Evolutionary conservation across 2,888 invertebrate genomes (phyloP).

Genomic region (Lepidocyrtinus sp.): DNA sequence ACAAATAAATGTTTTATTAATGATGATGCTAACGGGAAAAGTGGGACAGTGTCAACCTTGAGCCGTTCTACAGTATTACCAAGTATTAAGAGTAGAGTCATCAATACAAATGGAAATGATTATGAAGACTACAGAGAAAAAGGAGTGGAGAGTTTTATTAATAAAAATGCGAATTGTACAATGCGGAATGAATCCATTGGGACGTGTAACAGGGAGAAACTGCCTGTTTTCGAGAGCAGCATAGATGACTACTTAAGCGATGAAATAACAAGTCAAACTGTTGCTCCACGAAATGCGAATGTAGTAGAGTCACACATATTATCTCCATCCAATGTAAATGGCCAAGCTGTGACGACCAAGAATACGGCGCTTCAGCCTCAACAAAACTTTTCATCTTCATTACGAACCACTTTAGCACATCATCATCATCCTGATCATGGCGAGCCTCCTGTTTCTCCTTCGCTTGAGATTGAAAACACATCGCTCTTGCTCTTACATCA

Average conservation of each 20-base stretch:
- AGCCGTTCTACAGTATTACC: conserved; percentile 14
- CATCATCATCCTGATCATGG: conserved; percentile 9
- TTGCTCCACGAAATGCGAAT: conserved; percentile 1
- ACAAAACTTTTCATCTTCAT: conserved; percentile 28
- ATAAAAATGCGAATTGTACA: conserved; percentile 21
- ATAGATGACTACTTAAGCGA: conserved; percentile 56
- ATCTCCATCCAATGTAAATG: conserved; percentile 10
- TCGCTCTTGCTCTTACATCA: conserved; percentile 58
- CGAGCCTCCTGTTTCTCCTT: conserved; percentile 26
- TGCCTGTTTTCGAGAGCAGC: conserved; percentile 59
- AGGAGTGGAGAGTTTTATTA: conserved; percentile 32
- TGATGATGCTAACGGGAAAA: conserved; percentile 55
- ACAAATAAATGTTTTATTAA: conserved; percentile 35
- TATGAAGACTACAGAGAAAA: background rate
- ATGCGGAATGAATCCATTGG: background rate
- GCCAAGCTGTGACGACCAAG: conserved; percentile 36
- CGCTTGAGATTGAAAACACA: conserved; percentile 51
- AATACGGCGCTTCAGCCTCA: no score
- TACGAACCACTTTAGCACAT: conserved; percentile 33
- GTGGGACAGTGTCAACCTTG: conserved; percentile 70
- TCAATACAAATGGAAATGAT: conserved; percentile 52
- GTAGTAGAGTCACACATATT: background rate
- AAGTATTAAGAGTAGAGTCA: no score
- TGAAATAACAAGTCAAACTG: conserved; percentile 19
- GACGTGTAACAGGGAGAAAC: conserved; percentile 34